These are phyloP conservation scores for Ophiothrix spiculata DNA, from an alignment of 35 echinoderm and acorn worm species.

Conservation along the genomic window DNA sequence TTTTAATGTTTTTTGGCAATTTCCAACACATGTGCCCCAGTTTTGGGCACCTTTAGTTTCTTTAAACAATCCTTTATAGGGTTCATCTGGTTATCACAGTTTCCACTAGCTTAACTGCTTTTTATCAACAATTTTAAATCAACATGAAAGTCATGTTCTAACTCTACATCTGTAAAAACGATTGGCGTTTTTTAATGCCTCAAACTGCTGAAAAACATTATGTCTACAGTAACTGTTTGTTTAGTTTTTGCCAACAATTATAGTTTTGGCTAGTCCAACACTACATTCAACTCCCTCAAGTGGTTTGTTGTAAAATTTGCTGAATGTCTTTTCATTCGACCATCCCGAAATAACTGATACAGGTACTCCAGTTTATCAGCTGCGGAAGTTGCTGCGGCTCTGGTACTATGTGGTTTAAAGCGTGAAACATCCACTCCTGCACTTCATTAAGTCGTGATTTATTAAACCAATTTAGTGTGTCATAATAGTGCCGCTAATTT, in stretches of 20 bases:
- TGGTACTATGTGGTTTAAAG: conserved; percentile 24
- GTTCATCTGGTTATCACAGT: too few relatives aligned
- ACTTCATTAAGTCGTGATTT: too few relatives aligned
- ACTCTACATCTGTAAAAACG: neutral
- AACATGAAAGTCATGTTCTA: neutral
- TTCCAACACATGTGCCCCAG: too few relatives aligned
- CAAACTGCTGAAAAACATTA: neutral
- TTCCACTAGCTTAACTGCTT: neutral
- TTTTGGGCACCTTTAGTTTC: too few relatives aligned
- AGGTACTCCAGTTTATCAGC: conserved; percentile 31
- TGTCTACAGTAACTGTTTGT: neutral
- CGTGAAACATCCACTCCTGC: conserved; percentile 39
- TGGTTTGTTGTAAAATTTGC: conserved; percentile 26
- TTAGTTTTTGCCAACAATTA: neutral
- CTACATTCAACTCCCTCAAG: neutral
- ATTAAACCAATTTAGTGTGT: too few relatives aligned
- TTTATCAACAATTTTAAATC: neutral
- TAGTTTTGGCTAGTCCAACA: neutral
- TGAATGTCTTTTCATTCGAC: conserved; percentile 33
- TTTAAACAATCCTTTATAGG: too few relatives aligned
- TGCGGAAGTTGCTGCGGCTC: conserved; percentile 34
- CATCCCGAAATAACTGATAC: conserved; percentile 18
- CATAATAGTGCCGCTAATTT: too few relatives aligned
- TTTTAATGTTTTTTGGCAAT: too few relatives aligned
- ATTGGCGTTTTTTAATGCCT: neutral